Evolutionary conservation across 2,113 vertebrate genomes (phyloP).

Genomic region (Orycteropus afer): DNA sequence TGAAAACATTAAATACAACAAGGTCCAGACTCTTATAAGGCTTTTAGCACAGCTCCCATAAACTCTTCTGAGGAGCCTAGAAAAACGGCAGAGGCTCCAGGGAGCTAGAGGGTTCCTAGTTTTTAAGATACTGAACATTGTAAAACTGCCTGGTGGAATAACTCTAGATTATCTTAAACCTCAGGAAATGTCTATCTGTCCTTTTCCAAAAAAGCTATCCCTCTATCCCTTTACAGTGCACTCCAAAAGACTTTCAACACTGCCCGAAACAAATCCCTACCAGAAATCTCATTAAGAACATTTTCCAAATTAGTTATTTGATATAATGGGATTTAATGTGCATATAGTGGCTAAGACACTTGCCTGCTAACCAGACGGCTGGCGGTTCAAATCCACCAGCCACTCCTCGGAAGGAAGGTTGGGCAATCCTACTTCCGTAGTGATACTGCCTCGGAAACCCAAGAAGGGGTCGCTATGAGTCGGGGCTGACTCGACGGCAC

Average conservation of each 20-base stretch:
- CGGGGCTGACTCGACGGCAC: too few relatives aligned
- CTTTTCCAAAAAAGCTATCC: not conserved
- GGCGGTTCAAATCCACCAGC: too few relatives aligned
- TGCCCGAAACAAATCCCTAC: not conserved
- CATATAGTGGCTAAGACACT: too few relatives aligned
- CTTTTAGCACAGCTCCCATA: not conserved
- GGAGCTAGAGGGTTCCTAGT: not conserved
- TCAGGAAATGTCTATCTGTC: conserved; percentile 6
- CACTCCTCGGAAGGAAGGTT: too few relatives aligned
- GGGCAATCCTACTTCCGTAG: too few relatives aligned
- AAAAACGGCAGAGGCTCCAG: not conserved
- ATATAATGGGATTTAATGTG: not conserved
- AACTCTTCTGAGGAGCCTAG: conserved; percentile 7
- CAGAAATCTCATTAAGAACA: not conserved
- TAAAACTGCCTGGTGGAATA: not conserved
- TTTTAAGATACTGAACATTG: not conserved
- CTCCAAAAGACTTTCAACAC: not conserved
- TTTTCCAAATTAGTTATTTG: conserved; percentile 38
- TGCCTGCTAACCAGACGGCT: too few relatives aligned
- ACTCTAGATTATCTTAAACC: not conserved
- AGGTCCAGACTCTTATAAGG: conserved; percentile 2
- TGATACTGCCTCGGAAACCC: too few relatives aligned
- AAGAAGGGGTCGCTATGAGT: too few relatives aligned
- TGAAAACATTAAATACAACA: conserved; percentile 45
- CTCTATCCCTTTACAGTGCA: not conserved